Evolutionary conservation across 2,113 vertebrate genomes (phyloP).

Genomic region (Neofelis nebulosa): DNA sequence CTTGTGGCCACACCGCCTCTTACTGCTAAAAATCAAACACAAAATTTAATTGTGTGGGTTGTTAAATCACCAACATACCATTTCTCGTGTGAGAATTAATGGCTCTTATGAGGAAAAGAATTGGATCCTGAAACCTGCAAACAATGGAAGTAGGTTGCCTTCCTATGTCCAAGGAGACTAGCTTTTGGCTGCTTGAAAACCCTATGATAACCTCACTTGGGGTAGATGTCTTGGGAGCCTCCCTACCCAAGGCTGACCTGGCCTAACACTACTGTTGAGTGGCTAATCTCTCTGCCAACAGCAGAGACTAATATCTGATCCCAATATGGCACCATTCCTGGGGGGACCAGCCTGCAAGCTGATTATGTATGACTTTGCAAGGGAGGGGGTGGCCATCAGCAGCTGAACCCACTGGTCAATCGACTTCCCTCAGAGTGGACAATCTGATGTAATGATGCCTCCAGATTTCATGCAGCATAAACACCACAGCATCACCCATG

Average conservation of each 20-base stretch:
- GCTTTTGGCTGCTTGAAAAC: constrained; percentile 2
- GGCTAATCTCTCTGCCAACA: background rate
- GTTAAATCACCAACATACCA: background rate
- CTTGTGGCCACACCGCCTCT: background rate
- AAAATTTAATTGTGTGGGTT: constrained; percentile 1
- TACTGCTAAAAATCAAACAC: constrained; percentile 32
- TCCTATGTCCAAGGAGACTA: background rate
- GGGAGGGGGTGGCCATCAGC: background rate
- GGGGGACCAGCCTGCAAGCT: background rate
- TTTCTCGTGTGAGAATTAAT: constrained; percentile 9
- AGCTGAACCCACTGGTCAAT: background rate
- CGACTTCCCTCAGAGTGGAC: background rate
- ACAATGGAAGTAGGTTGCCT: background rate
- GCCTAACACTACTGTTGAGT: background rate
- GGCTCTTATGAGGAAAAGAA: background rate
- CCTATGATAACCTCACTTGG: background rate
- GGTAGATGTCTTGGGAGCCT: background rate
- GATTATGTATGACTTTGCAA: background rate
- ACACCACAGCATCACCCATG: background rate
- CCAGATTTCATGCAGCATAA: background rate
- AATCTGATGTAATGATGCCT: background rate
- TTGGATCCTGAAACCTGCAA: background rate
- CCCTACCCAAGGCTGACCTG: background rate
- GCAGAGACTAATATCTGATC: background rate
- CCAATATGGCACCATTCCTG: background rate